Evolutionary conservation across 30 jellyfish, hydroid and myxozoan genomes (phyloP), one percentile per base, ranked within the genome.

Genomic region (Aurelia aurita complex sp. Pacific): DNA sequence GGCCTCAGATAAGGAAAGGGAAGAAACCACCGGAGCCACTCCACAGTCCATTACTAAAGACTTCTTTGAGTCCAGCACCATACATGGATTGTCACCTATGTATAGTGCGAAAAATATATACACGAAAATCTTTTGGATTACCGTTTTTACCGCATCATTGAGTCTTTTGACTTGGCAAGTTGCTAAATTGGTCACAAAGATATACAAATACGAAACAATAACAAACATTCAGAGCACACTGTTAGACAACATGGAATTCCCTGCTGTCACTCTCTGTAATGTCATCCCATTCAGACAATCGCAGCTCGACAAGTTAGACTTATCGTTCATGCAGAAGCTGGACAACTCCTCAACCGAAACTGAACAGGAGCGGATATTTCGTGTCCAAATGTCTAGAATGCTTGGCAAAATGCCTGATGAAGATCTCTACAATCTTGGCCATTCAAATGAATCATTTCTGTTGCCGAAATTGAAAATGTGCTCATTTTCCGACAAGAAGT

Each of bases 61-160:
- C 0, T 61, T 61, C 70, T 61, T 61, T 23, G 81, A 71, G 17
- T 29, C 64, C 32, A 34, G 74, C 34, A 82, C 91, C 29, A 46
- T 64, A 50, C 91, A 82, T 51, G 91, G 91, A 43, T 18, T 82
- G 35, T 57, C 78, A 6, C 75, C 54, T 32, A 82, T 82, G 11
- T 82, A 68, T 69, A 9, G 34, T 10, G 54, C 91, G 5, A 82
- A n/a, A 72, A 82, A 53, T 32, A 8, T 13, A 4, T 16, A 16
- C n/a, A 17, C 63, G 19, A 34, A 87, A 82, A 34, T 68, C 15
- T 70, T 67, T 36, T 82, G 91, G 91, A 14, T 55, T 0, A 14
- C 53, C 13, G 23, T 60, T 10, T 68, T 69, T 13, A 15, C 68
- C 12, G n/a, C 65, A 17, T 42, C 76, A 33, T 33, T 82, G 36